Evolutionary conservation across 2,888 invertebrate genomes (phyloP).

Genomic region (Euphydryas editha): DNA sequence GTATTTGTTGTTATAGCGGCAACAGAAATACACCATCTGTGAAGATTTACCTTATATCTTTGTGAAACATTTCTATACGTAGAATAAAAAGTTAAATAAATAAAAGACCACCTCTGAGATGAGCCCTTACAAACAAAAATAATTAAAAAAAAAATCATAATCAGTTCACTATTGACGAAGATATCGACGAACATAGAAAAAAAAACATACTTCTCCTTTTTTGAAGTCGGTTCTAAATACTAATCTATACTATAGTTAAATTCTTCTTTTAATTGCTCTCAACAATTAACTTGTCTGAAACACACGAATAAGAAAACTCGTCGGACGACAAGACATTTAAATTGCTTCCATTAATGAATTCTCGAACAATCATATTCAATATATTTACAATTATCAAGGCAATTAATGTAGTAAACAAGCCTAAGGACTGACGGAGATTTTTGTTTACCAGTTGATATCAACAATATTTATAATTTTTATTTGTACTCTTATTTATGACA

Average conservation of each 20-base stretch:
- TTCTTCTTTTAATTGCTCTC: neutral
- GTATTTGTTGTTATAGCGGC: too few relatives aligned
- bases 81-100: too few relatives aligned
- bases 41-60: too few relatives aligned
- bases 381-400: constrained; percentile 10
- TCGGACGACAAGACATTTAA: constrained; percentile 4
- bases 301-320: constrained; percentile 6
- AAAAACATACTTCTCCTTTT: too few relatives aligned
- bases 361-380: constrained; percentile 1
- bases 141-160: too few relatives aligned
- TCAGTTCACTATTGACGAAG: too few relatives aligned
- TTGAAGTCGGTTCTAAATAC: neutral
- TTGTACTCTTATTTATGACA: too few relatives aligned
- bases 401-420: constrained; percentile 6
- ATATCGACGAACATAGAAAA: too few relatives aligned
- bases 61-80: too few relatives aligned
- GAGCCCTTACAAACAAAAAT: too few relatives aligned
- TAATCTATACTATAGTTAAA: neutral
- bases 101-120: too few relatives aligned
- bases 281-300: neutral
- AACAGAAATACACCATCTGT: too few relatives aligned
- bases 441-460: neutral
- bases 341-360: constrained; percentile 4
- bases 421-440: neutral
- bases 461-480: neutral